Conservation (phyloP, 1,140 invertebrate species). For the Trissolcus basalis region DNA sequence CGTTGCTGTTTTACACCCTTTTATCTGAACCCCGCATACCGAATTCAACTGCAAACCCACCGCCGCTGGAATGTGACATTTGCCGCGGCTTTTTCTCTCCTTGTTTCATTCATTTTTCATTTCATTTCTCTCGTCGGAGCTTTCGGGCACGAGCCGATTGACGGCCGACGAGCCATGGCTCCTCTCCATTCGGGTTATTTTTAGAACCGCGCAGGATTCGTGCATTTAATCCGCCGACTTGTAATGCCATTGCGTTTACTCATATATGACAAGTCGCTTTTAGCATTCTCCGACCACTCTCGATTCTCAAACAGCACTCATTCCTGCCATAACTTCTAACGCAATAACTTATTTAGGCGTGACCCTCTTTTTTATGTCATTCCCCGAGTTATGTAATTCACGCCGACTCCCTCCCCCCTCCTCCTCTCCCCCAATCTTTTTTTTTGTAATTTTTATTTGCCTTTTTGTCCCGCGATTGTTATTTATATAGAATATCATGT, state of each 20-base stretch:
- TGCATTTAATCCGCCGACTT: slow-evolving; percentile 8
- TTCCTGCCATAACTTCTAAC: slow-evolving; percentile 12
- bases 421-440: not conserved
- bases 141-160: not conserved
- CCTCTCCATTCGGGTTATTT: slow-evolving; percentile 7
- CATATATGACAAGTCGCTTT: slow-evolving; percentile 6
- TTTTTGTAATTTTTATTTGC: not conserved
- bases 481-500: no score
- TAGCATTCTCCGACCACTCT: slow-evolving; percentile 2
- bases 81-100: slow-evolving; percentile 12
- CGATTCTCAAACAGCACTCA: slow-evolving; percentile 10
- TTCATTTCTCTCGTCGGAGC: slow-evolving; percentile 16
- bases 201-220: slow-evolving; percentile 7
- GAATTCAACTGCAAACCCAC: not conserved
- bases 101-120: slow-evolving; percentile 25
- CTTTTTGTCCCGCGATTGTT: no score
- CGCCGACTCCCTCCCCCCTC: slow-evolving; percentile 2
- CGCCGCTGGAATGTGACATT: slow-evolving; percentile 14
- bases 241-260: slow-evolving; percentile 14
- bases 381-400: slow-evolving; percentile 30
- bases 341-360: slow-evolving; percentile 41
- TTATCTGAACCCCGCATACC: not conserved
- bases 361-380: slow-evolving; percentile 44
- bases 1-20: not conserved
- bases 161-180: slow-evolving; percentile 5